Conservation (phyloP, 2,888 invertebrate species). For the Eulithis testata region DNA sequence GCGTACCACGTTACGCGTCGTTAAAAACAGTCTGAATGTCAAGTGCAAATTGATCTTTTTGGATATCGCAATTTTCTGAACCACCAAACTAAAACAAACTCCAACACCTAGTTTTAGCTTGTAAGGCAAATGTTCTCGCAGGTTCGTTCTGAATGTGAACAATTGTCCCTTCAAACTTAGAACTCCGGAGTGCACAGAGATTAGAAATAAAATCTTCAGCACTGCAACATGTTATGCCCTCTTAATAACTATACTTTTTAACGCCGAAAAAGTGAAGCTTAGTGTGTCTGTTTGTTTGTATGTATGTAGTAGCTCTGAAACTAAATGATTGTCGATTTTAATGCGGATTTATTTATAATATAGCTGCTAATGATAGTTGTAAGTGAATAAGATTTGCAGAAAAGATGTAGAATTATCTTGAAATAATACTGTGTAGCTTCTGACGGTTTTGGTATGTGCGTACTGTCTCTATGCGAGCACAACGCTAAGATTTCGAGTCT, state of each 20-base stretch:
- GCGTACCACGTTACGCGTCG: no score
- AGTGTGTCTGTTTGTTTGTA: no score
- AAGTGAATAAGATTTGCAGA: no score
- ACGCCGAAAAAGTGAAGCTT: no score
- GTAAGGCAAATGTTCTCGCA: conserved; percentile 19
- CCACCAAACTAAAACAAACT: neutral
- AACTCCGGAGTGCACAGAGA: conserved; percentile 27
- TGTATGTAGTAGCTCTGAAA: no score
- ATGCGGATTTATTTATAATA: no score
- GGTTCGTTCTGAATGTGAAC: conserved; percentile 21
- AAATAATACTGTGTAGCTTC: neutral
- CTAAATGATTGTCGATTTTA: no score
- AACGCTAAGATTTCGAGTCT: conserved; percentile 5
- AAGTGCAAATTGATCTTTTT: neutral
- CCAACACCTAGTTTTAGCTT: conserved; percentile 16
- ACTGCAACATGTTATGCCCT: neutral
- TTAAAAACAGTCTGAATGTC: no score
- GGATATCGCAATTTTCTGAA: neutral
- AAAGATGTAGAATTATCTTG: no score
- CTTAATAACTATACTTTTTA: no score
- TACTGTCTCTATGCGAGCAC: conserved; percentile 1
- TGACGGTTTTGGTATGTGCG: neutral
- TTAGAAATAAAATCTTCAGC: conserved; percentile 6
- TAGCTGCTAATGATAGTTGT: no score
- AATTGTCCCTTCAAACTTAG: conserved; percentile 37